phyloP scores from a whole-genome alignment of 2,113 vertebrate species.

The Psilopsiagon aymara region DNA sequence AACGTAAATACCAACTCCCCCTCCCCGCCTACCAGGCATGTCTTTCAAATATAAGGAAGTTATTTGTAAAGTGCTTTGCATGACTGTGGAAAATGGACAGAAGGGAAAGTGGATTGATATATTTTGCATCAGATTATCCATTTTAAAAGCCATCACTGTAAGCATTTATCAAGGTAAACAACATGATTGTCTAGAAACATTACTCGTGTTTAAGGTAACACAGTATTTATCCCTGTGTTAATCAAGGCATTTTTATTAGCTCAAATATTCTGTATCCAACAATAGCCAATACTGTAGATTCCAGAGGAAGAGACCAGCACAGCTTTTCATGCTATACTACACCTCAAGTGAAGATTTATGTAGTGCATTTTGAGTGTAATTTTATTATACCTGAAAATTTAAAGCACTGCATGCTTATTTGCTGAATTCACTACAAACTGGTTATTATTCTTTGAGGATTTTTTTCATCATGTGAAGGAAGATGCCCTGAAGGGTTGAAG shows the following conservation, averaged over 20 bases:
- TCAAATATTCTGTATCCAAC: neutral
- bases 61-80: neutral
- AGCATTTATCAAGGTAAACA: neutral
- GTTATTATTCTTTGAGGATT: neutral
- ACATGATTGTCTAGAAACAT: neutral
- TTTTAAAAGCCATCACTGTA: neutral
- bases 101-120: neutral
- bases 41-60: neutral
- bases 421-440: conserved; percentile 29
- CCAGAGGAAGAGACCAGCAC: neutral
- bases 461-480: conserved; percentile 36
- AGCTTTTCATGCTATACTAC: neutral
- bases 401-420: conserved; percentile 12
- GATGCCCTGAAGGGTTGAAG: conserved; percentile 36
- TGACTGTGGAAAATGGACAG: neutral
- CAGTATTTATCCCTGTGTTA: neutral
- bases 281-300: neutral
- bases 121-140: neutral
- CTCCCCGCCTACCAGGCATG: no score
- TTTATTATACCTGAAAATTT: conserved; percentile 6
- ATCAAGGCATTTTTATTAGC: neutral
- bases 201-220: neutral
- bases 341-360: neutral
- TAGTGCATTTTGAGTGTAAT: neutral
- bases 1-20: no score